Base-by-base conservation (phyloP, 2,888 invertebrate species). In the Norana najaformis region DNA sequence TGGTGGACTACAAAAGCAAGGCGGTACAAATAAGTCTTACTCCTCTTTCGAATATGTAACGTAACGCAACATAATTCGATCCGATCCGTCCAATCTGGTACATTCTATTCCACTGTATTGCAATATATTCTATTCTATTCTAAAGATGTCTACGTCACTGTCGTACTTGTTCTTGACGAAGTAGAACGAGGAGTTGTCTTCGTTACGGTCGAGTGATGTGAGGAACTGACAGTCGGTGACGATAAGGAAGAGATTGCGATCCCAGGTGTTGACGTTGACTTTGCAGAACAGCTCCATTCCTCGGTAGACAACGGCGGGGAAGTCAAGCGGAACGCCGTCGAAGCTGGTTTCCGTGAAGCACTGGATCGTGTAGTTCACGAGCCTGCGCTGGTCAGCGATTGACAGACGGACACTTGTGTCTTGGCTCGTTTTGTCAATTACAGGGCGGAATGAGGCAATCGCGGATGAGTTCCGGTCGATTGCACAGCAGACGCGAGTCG, bases 111-210 rank as follows among this genome's bases (percentile, higher is more conserved):
- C 8, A 47, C 23, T 47, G 4, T 23, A 47, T 47, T 47, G 4
- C 20, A 23, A 23, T 82, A 0, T 11, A 85, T 41, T 83, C 83
- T 34, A 83, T 36, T 83, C 1, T 1, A 83, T 83, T 83, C 36
- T 83, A 16, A 4, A 3, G 47, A 20, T 23, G 23, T 47, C 23
- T 23, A 20, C 35, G 5, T 34, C 5, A 83, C 30, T 16, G 30
- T 35, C 83, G 34, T 83, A 91, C 92, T 91, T 92, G 89, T 92
- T 88, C 14, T 36, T n/a, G 37, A 90, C 39, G 90, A 92, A 92
- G 34, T 69, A 36, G 89, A 88, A 90, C 20, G 41, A 30, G 34
- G 90, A 90, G 16, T 35, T 13, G n/a, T 89, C 91, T 30, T 83
- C 36, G 23, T 23, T 20, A 23, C 3, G 4, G 13, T 6, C n/a